These are phyloP conservation scores for Ptilonorhynchus violaceus DNA, from an alignment of 2,113 vertebrate species.

Conservation along the genomic window DNA sequence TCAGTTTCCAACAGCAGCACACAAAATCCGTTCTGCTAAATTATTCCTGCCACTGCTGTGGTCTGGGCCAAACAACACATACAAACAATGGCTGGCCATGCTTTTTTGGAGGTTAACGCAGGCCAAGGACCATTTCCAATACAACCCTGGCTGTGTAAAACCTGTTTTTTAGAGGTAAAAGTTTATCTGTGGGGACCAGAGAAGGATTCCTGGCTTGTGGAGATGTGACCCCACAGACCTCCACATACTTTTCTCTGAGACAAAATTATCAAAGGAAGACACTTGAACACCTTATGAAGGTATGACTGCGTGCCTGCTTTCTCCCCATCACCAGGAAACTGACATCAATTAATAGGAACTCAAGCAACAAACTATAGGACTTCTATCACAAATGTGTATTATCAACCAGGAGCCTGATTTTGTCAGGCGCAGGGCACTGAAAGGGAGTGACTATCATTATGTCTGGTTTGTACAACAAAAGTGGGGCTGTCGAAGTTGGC, in stretches of 20 bases:
- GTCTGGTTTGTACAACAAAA: neutral
- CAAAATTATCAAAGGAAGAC: neutral
- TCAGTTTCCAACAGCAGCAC: neutral
- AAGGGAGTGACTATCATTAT: neutral
- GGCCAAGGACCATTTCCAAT: constrained; percentile 45
- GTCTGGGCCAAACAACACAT: constrained; percentile 14
- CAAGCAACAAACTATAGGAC: neutral
- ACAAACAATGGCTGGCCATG: constrained; percentile 24
- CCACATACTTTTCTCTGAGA: neutral
- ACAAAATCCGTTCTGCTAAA: neutral
- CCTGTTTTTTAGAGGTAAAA: constrained; percentile 4
- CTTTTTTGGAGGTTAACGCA: constrained; percentile 11
- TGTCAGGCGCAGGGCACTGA: neutral
- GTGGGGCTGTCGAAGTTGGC: neutral
- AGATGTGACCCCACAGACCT: neutral
- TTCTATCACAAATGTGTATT: neutral
- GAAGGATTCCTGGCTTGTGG: constrained; percentile 3
- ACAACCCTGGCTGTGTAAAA: neutral
- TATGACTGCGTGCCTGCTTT: neutral
- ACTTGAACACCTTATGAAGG: neutral
- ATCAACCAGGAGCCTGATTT: neutral
- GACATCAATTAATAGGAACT: neutral
- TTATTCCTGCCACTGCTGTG: neutral
- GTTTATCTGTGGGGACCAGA: constrained; percentile 44
- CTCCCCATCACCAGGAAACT: neutral